Conservation (phyloP, 2,113 vertebrate genomes). For the Chiloscyllium plagiosum region DNA sequence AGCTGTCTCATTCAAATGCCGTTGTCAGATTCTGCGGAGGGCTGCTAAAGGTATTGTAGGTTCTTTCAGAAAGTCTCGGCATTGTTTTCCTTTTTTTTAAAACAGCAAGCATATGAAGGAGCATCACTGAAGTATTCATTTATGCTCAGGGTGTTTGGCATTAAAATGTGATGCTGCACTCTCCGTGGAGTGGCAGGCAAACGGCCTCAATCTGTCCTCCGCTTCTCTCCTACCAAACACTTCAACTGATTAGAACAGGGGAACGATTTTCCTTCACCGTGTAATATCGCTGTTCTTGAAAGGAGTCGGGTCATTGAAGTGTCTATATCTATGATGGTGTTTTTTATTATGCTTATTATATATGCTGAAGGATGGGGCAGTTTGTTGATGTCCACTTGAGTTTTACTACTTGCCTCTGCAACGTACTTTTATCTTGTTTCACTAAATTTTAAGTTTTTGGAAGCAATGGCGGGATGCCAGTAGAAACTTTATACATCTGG, state of each 20-base stretch:
- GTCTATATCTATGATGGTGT: background rate
- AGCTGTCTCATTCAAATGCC: conserved; percentile 98
- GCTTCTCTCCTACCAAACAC: background rate
- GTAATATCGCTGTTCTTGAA: background rate
- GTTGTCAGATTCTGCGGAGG: conserved; percentile 93
- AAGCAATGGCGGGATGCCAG: background rate
- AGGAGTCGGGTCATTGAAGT: background rate
- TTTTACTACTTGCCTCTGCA: background rate
- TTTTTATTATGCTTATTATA: background rate
- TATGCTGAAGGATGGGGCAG: background rate
- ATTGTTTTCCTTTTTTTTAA: too few species aligned
- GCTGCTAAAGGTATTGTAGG: conserved; percentile 84
- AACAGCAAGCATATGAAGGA: background rate
- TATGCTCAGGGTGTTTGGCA: conserved; percentile 16
- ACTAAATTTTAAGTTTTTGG: background rate
- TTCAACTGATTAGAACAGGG: background rate
- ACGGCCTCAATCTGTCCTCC: background rate
- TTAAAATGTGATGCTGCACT: conserved; percentile 28
- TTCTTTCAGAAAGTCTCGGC: background rate
- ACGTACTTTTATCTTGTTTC: background rate
- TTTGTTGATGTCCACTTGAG: background rate
- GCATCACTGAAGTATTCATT: background rate
- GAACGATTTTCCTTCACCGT: too few species aligned
- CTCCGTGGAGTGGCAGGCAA: background rate
- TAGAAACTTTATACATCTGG: background rate